Base-by-base conservation (phyloP, 2,888 invertebrate species). In the Electrophaes corylata region DNA sequence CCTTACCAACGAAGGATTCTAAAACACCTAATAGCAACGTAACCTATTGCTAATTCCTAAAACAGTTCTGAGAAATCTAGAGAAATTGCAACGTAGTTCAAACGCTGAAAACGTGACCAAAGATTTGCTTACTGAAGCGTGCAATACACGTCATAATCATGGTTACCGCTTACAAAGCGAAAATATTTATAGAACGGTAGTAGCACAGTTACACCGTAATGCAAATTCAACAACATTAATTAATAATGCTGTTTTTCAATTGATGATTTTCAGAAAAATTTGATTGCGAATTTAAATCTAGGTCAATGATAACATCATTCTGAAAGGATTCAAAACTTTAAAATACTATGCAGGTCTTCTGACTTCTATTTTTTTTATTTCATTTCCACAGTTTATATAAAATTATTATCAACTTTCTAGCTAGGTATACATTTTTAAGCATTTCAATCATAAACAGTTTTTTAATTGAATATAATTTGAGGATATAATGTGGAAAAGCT, bases 1-100 rank as follows among this genome's bases (percentile, higher is more conserved):
- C 79, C 77, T 77, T 72, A 77, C 81, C 73, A 78, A 76, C 70
- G 66, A 70, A 70, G 65, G 69, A 66, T 68, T 55, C 43, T 35
- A 57, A 18, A 54, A 18, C 8, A 48, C 23, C 0, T 12, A 16
- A 47, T 26, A 29, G n/a, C 18, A 41, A 12, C 5, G 29, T 14
- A 43, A 48, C 18, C n/a, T 14, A 49, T 49, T 65, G 48, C 50
- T 31, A 37, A 58, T 57, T 43, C 19, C 31, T 37, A 31, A 47
- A 43, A 43, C 47, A 44, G 18, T 43, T 40, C n/a, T 37, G 18
- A 55, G 48, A 57, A 48, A 57, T 49, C 49, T 37, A 39, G 48
- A 56, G 44, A 56, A 49, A 53, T 40, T 55, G 52, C 58, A 52
- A 35, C 52, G 47, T 16, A 48, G 26, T 41, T 8, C 31, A 29